Evolutionary conservation across 1,140 invertebrate species (phyloP).

Genomic region (Proctacanthus coquilletti): DNA sequence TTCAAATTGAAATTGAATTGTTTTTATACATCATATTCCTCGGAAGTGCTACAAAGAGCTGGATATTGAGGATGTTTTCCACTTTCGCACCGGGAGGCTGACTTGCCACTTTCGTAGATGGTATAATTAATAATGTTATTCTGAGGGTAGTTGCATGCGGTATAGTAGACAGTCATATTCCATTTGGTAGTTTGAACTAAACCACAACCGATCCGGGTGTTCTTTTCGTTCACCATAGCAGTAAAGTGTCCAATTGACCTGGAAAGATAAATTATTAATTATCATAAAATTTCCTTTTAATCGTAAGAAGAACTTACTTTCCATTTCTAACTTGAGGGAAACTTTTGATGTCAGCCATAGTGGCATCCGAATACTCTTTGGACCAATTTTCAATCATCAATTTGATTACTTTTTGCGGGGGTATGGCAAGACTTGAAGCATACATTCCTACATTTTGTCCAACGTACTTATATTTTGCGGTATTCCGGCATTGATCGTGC

Average conservation of each 20-base stretch:
- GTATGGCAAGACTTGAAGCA: too few relatives aligned
- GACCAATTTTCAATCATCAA: neutral
- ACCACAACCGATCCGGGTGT: neutral
- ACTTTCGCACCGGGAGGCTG: neutral
- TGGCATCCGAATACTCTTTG: neutral
- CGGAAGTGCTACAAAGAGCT: neutral
- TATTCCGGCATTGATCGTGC: conserved; percentile 2
- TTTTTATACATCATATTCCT: too few relatives aligned
- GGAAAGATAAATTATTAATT: neutral
- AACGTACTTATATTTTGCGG: neutral
- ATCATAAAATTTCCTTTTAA: neutral
- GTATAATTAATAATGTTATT: neutral
- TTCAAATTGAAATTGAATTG: too few relatives aligned
- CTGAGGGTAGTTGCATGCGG: neutral
- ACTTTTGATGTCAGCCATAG: neutral
- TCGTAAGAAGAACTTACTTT: neutral
- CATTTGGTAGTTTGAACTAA: neutral
- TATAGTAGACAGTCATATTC: neutral
- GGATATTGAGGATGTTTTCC: neutral
- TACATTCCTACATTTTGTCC: conserved; percentile 1
- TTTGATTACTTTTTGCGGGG: neutral
- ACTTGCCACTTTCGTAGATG: neutral
- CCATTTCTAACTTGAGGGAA: neutral
- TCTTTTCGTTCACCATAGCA: neutral
- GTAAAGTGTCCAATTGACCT: conserved; percentile 1